Evolutionary conservation across 1,140 invertebrate genomes (phyloP).

Genomic region (Drosophila takahashii): DNA sequence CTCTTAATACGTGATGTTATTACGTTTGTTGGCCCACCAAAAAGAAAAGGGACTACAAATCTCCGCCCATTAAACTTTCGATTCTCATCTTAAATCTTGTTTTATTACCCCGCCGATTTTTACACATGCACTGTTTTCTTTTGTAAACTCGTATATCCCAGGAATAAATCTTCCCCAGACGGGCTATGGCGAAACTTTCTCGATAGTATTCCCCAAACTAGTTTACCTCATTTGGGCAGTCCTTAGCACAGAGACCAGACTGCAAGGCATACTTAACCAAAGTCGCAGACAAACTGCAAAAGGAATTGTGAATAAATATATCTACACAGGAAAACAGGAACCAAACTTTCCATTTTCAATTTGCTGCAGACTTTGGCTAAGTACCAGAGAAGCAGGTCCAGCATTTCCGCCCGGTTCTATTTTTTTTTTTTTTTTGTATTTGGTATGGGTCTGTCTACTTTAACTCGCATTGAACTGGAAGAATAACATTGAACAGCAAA

Average conservation of each 20-base stretch:
- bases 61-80: conserved; percentile 4
- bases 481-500: conserved; percentile 77
- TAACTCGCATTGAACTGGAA: conserved; percentile 64
- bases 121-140: not conserved
- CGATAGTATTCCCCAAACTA: conserved; percentile 47
- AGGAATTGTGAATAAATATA: conserved; percentile 26
- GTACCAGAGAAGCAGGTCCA: conserved; percentile 30
- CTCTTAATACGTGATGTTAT: conserved; percentile 33
- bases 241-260: conserved; percentile 26
- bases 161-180: conserved; percentile 63
- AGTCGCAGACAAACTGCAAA: conserved; percentile 21
- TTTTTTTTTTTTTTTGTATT: conserved; percentile 3
- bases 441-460: conserved; percentile 46
- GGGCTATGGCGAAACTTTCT: conserved; percentile 33
- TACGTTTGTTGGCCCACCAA: conserved; percentile 5
- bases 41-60: conserved; percentile 8
- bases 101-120: conserved; percentile 4
- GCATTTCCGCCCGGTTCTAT: conserved; percentile 26
- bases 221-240: conserved; percentile 61
- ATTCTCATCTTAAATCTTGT: conserved; percentile 21
- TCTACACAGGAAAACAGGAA: conserved; percentile 21
- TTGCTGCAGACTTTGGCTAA: conserved; percentile 57
- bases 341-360: conserved; percentile 76
- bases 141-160: conserved; percentile 44
- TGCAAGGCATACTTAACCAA: conserved; percentile 21